Conservation (phyloP, 2,888 invertebrate genomes). For the Axea sp. region DNA sequence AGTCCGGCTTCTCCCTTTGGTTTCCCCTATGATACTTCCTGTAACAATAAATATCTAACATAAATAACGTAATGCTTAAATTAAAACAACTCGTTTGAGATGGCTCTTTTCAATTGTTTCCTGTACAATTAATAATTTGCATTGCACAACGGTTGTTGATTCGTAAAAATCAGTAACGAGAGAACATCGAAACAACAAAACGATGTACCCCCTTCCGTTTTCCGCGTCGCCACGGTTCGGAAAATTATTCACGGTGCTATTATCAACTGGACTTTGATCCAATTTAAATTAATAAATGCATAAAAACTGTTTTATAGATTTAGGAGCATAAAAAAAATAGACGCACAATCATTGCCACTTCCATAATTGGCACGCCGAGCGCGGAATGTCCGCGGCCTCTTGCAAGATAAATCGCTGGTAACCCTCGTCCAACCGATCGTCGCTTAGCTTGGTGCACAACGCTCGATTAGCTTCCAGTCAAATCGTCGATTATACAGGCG, state of each 20-base stretch:
- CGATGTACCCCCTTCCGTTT: too few species aligned
- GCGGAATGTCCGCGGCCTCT: conserved; percentile 42
- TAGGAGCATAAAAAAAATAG: conserved; percentile 1
- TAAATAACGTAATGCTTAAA: conserved; percentile 38
- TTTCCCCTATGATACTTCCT: conserved; percentile 62
- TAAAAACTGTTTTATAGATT: background rate
- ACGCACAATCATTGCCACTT: conserved; percentile 3
- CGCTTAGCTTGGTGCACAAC: conserved; percentile 49
- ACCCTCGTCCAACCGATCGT: conserved; percentile 52
- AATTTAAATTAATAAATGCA: too few species aligned
- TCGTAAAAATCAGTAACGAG: too few species aligned
- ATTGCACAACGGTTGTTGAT: too few species aligned
- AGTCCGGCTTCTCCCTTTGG: conserved; percentile 62
- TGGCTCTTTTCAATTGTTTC: conserved; percentile 2
- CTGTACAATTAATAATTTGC: too few species aligned
- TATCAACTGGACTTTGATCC: background rate
- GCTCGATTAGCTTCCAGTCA: conserved; percentile 63
- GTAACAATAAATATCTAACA: conserved; percentile 61
- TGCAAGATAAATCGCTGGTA: conserved; percentile 53
- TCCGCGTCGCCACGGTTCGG: too few species aligned
- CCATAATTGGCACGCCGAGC: conserved; percentile 28
- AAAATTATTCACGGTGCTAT: too few species aligned
- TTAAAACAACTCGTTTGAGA: conserved; percentile 35
- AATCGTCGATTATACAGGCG: conserved; percentile 63
- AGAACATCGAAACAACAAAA: too few species aligned